Conservation (phyloP, 2,888 invertebrate genomes). For the Himalopsyche japonica region DNA sequence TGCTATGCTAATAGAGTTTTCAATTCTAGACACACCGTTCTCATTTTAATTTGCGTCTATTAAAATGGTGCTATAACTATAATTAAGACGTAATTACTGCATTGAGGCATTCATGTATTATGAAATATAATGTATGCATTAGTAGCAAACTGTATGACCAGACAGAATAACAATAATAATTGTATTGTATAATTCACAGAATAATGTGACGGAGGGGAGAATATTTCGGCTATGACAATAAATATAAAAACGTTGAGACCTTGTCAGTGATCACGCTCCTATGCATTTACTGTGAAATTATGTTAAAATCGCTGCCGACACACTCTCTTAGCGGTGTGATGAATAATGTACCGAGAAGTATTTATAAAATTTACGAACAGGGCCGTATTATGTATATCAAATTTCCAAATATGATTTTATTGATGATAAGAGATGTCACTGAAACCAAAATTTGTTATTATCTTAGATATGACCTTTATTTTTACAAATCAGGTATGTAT, state of each 20-base stretch:
- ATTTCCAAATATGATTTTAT: too few species aligned
- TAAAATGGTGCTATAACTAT: too few species aligned
- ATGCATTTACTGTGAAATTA: constrained; percentile 35
- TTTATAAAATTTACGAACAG: neutral
- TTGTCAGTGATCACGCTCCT: constrained; percentile 13
- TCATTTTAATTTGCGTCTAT: too few species aligned
- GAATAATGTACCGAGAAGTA: neutral
- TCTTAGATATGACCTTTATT: too few species aligned
- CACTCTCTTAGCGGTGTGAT: neutral
- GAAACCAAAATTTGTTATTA: too few species aligned
- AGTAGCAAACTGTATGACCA: neutral
- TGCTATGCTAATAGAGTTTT: too few species aligned
- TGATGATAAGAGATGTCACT: neutral
- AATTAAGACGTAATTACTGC: too few species aligned
- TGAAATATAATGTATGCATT: neutral
- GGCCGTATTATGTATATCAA: neutral
- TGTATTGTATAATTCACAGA: neutral
- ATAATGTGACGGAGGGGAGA: neutral
- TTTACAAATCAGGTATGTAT: too few species aligned
- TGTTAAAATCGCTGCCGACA: constrained; percentile 17
- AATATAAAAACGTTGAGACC: neutral
- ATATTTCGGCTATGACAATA: constrained; percentile 8
- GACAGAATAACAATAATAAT: neutral
- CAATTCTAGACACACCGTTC: too few species aligned
- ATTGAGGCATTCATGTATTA: too few species aligned